Conservation (phyloP, 2,113 vertebrate species). For the Porphyrio hochstetteri region DNA sequence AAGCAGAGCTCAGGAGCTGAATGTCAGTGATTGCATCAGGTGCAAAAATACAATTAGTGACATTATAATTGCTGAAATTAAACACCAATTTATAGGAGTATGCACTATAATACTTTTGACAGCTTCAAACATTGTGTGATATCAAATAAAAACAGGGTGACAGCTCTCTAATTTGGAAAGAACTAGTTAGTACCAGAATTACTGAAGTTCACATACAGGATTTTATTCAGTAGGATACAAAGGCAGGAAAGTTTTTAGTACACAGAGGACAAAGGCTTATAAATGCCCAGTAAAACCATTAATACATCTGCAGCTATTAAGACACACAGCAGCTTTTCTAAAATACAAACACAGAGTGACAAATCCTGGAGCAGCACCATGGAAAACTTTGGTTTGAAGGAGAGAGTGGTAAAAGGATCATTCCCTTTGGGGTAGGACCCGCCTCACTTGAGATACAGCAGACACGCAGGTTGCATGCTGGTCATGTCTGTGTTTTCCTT, state of each 20-base stretch:
- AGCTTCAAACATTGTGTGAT: background rate
- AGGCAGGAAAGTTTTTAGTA: background rate
- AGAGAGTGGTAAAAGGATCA: background rate
- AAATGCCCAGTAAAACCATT: slow-evolving; percentile 11
- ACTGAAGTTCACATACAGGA: slow-evolving; percentile 10
- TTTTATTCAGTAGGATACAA: background rate
- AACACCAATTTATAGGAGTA: background rate
- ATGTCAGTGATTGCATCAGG: background rate
- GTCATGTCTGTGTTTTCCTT: background rate
- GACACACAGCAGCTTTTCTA: slow-evolving; percentile 6
- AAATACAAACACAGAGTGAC: background rate
- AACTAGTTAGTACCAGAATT: background rate
- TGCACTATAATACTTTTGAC: background rate
- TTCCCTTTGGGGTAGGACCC: background rate
- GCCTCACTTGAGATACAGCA: background rate
- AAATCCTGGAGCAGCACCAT: background rate
- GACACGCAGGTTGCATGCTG: background rate
- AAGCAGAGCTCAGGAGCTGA: background rate
- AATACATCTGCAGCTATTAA: background rate
- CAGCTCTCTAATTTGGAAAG: background rate
- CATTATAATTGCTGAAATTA: slow-evolving; percentile 28
- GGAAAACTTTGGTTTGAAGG: slow-evolving; percentile 11
- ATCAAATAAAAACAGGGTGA: background rate
- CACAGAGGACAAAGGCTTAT: background rate
- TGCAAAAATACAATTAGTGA: slow-evolving; percentile 30